A percentile compares a stretch with the other conserved stretches of the same genome.
Evolutionary conservation across 2,888 invertebrate genomes (phyloP).

Genomic region (Limenitis camilla): DNA sequence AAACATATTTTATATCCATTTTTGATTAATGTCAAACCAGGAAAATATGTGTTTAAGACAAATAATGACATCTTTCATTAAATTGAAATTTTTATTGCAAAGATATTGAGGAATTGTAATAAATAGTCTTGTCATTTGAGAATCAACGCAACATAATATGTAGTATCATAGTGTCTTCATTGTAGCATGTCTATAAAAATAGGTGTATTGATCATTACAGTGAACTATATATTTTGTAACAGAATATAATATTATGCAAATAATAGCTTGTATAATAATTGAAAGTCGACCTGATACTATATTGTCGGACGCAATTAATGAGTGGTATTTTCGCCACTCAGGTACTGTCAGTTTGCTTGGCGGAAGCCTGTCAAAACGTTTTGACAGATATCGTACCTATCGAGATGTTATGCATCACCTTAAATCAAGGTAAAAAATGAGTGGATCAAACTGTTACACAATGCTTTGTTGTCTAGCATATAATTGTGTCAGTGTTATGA

Average conservation of each 20-base stretch:
- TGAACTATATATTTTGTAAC: constrained; percentile 26
- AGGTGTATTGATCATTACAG: not conserved
- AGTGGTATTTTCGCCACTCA: constrained; percentile 51
- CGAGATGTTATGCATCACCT: constrained; percentile 27
- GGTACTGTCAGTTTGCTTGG: constrained; percentile 40
- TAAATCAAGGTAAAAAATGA: constrained; percentile 24
- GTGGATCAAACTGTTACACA: constrained; percentile 22
- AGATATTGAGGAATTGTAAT: too few relatives aligned
- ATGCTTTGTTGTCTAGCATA: constrained; percentile 1
- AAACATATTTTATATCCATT: too few relatives aligned
- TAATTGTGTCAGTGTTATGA: not conserved
- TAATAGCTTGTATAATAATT: constrained; percentile 56
- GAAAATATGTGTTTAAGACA: too few relatives aligned
- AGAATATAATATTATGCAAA: constrained; percentile 26
- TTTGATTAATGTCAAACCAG: too few relatives aligned
- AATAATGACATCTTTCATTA: too few relatives aligned
- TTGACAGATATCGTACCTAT: constrained; percentile 34
- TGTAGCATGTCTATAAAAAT: too few relatives aligned
- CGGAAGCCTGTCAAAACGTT: constrained; percentile 48
- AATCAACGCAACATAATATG: too few relatives aligned
- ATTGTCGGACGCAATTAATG: constrained; percentile 57
- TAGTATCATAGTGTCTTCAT: too few relatives aligned
- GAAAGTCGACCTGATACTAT: constrained; percentile 55
- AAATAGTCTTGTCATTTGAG: too few relatives aligned
- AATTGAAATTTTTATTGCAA: too few relatives aligned